Base-by-base conservation (phyloP, 1,140 invertebrate genomes). In the Melitaea cinxia region DNA sequence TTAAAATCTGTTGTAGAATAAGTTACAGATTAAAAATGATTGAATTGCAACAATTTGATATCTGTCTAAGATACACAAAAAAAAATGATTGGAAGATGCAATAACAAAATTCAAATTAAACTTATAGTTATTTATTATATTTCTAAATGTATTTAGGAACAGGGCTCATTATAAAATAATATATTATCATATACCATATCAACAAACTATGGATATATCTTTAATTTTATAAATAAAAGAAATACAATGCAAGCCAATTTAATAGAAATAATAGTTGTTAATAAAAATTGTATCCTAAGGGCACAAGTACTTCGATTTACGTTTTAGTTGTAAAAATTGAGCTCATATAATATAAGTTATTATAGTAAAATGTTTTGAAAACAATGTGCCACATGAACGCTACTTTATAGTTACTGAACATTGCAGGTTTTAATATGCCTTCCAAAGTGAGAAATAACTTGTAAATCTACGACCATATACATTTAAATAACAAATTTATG, bases 261-360 rank as follows among this genome's bases (percentile, higher is more conserved):
- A 57, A 26, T 42, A 53, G 26, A 24, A 64, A 37, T 37, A 52
- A 33, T 60, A 54, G 28, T 53, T 60, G 39, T 45, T 37, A 21
- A 26, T 19, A 14, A 24, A 56, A 33, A 50, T 21, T 62, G 59
- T 68, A 73, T 67, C 57, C 52, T 77, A 77, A 69, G 80, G 86
- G 86, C 86, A 89, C 84, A 86, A 85, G 84, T 89, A 89, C 86
- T 89, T 89, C 75, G 80, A 62, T 71, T 60, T 67, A 68, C 50
- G 61, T 68, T 78, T 65, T 80, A 77, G 65, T 71, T 83, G 33
- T 78, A 80, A 77, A 69, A 68, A 62, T 52, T 65, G 75, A 78
- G 77, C 75, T 83, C 75, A 80, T 74, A 62, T 72, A 75, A 77
- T 65, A 24, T 71, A 60, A 72, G 56, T 59, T 45, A 35, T 62